Conservation (phyloP, 37 sponge, comb jelly and placozoan genomes). For the Lycopodina hypogea region DNA sequence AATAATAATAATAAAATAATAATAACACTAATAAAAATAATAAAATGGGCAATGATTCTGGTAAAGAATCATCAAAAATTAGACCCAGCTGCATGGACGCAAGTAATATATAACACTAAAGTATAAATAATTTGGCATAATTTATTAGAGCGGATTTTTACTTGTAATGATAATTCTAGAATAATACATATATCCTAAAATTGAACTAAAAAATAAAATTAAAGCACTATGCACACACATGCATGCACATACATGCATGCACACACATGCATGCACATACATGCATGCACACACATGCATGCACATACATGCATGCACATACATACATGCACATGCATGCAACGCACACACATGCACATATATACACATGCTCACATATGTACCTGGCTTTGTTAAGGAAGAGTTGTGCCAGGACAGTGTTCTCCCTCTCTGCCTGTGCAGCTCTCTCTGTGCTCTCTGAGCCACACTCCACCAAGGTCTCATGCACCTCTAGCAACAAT, state of each 20-base stretch:
- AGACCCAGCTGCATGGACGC: too few relatives aligned
- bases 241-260: neutral
- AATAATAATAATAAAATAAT: too few relatives aligned
- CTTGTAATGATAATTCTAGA: too few relatives aligned
- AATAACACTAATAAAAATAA: too few relatives aligned
- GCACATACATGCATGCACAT: constrained; percentile 2
- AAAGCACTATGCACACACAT: neutral
- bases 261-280: neutral
- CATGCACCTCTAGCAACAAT: neutral
- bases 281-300: neutral
- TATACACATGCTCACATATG: neutral
- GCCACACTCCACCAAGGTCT: constrained; percentile 44
- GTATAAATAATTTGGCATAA: too few relatives aligned
- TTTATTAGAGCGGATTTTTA: too few relatives aligned
- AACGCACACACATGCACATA: neutral
- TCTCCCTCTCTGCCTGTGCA: constrained; percentile 62
- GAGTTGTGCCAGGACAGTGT: constrained; percentile 62
- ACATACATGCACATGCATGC: neutral
- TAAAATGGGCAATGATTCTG: too few relatives aligned
- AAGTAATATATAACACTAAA: too few relatives aligned
- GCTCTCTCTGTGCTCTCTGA: constrained; percentile 45
- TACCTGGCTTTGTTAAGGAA: constrained; percentile 73
- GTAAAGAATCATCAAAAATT: too few relatives aligned
- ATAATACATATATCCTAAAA: too few relatives aligned
- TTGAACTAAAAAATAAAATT: too few relatives aligned